A percentile compares a stretch with the other conserved stretches of the same genome.
Conservation (phyloP, 1,140 invertebrate genomes). For the Colletes gigas region DNA sequence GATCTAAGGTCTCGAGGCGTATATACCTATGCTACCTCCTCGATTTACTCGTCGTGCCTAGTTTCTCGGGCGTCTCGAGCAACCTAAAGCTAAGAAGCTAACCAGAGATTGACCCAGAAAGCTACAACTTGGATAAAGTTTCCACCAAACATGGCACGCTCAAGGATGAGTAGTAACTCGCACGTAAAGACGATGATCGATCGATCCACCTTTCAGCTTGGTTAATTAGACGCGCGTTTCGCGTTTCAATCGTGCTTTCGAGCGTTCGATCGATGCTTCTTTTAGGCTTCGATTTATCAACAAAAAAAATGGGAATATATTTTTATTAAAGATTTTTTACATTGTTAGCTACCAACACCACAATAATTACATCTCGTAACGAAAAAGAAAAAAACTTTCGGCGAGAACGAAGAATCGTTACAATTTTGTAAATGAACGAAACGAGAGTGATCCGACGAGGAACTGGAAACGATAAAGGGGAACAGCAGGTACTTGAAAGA, state of each 20-base stretch:
- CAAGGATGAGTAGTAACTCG: constrained; percentile 51
- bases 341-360: too few relatives aligned
- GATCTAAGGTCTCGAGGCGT: constrained; percentile 66
- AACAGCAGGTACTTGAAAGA: neutral
- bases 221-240: neutral
- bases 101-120: constrained; percentile 64
- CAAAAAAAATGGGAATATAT: neutral
- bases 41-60: constrained; percentile 62
- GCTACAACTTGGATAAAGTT: constrained; percentile 51
- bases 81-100: constrained; percentile 58
- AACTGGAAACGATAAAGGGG: neutral
- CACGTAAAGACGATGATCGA: neutral
- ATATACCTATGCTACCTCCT: constrained; percentile 55
- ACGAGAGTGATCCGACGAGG: neutral
- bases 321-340: too few relatives aligned
- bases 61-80: constrained; percentile 55
- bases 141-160: constrained; percentile 39
- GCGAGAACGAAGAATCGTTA: neutral
- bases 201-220: constrained; percentile 1
- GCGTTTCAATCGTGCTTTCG: neutral
- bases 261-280: neutral
- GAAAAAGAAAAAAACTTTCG: too few relatives aligned
- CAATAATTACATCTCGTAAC: too few relatives aligned
- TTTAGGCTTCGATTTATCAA: neutral
- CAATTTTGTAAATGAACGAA: too few relatives aligned